Percentiles rank a stretch among this genome's conserved stretches.
Evolutionary conservation across 2,888 invertebrate genomes (phyloP).

Genomic region (Pachycephus smyrnensis): DNA sequence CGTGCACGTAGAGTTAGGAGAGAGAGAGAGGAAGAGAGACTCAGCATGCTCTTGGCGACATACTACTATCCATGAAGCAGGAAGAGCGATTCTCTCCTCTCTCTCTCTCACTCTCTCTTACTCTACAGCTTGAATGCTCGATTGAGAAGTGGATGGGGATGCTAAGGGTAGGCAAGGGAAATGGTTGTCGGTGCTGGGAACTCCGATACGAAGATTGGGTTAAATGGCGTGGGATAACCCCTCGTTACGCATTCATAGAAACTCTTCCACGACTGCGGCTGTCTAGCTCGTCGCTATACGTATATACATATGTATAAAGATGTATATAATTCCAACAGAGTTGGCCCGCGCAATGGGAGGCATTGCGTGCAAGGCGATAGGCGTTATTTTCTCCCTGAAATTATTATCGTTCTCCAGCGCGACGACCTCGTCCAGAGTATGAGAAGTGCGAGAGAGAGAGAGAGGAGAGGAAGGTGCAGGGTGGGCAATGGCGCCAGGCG

Average conservation of each 20-base stretch:
- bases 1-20: too few relatives aligned
- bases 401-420: not conserved
- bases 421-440: not conserved
- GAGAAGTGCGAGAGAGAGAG: not conserved
- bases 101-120: too few relatives aligned
- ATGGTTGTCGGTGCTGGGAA: conserved; percentile 6
- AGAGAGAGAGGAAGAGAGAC: too few relatives aligned
- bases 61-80: too few relatives aligned
- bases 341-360: not conserved
- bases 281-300: conserved; percentile 40
- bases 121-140: not conserved
- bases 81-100: too few relatives aligned
- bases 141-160: not conserved
- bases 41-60: too few relatives aligned
- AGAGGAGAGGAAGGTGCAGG: not conserved
- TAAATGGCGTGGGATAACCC: conserved; percentile 68
- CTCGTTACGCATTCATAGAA: conserved; percentile 68
- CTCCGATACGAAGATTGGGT: conserved; percentile 67
- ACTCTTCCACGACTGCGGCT: conserved; percentile 46
- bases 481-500: not conserved
- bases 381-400: not conserved
- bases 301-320: not conserved
- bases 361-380: not conserved
- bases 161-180: not conserved
- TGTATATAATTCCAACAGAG: not conserved